Conservation (phyloP, 1,140 invertebrate genomes). For the Chymomyza costata region DNA sequence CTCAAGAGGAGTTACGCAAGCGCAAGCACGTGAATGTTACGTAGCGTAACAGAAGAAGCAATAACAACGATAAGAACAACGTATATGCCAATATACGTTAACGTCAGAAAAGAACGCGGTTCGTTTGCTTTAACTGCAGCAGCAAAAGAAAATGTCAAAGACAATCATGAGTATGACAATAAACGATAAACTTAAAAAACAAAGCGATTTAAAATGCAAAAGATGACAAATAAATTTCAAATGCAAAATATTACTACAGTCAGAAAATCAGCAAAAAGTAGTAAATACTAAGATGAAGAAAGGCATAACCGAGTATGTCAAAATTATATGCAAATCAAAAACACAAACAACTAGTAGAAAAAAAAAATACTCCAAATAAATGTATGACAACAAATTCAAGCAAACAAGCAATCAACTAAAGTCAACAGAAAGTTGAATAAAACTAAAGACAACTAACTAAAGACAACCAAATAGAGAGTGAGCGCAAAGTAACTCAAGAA, state of each 20-base stretch:
- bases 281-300: no score
- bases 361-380: neutral
- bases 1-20: constrained; percentile 36
- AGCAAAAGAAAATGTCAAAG: constrained; percentile 41
- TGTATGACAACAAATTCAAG: neutral
- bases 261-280: no score
- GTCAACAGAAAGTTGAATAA: neutral
- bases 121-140: constrained; percentile 66
- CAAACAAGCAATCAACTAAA: neutral
- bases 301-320: no score
- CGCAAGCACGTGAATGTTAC: constrained; percentile 62
- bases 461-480: neutral
- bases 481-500: constrained; percentile 6
- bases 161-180: no score
- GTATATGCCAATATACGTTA: neutral
- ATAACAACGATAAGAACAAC: neutral
- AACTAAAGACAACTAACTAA: constrained; percentile 12
- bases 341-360: constrained; percentile 11
- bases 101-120: constrained; percentile 13
- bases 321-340: no score
- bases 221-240: constrained; percentile 5
- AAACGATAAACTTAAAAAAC: constrained; percentile 16
- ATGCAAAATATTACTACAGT: no score
- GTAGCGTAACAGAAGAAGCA: constrained; percentile 22
- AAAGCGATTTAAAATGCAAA: constrained; percentile 11